These are phyloP conservation scores for Drosophila paracracens DNA, from an alignment of 2,888 invertebrate species.

Conservation along the genomic window DNA sequence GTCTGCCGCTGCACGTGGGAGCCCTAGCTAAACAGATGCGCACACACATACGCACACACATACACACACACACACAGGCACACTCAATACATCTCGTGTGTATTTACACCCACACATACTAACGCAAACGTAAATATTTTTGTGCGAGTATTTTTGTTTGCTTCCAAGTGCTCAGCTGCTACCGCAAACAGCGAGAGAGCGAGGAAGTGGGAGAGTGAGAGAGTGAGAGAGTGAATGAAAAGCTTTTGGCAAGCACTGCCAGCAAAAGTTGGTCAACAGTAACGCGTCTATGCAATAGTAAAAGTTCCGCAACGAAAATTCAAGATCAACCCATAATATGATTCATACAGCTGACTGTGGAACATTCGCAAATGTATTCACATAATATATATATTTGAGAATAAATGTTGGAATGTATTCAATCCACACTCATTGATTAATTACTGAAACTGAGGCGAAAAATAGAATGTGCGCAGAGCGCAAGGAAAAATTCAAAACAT, in stretches of 20 bases:
- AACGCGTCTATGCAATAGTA: slow-evolving; percentile 4
- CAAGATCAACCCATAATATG: slow-evolving; percentile 54
- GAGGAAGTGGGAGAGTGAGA: neutral
- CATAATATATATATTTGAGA: neutral
- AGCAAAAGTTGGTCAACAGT: slow-evolving; percentile 22
- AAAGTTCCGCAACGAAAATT: slow-evolving; percentile 49
- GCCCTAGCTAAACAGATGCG: slow-evolving; percentile 28
- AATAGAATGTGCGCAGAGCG: slow-evolving; percentile 16
- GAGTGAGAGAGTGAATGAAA: slow-evolving; percentile 8
- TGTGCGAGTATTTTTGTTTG: slow-evolving; percentile 25
- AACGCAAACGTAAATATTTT: slow-evolving; percentile 68
- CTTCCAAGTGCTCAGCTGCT: slow-evolving; percentile 21
- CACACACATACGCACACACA: slow-evolving; percentile 3
- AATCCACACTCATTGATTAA: slow-evolving; percentile 26
- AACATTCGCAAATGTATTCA: slow-evolving; percentile 1
- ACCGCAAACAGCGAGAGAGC: neutral
- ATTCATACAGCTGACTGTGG: slow-evolving; percentile 27
- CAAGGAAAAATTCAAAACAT: slow-evolving; percentile 8
- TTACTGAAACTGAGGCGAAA: slow-evolving; percentile 13
- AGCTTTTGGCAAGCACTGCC: slow-evolving; percentile 40
- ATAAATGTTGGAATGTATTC: slow-evolving; percentile 8
- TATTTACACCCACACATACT: slow-evolving; percentile 20
- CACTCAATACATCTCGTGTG: neutral
- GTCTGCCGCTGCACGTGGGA: slow-evolving; percentile 46
- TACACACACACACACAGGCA: neutral